Percentiles rank a stretch among this genome's conserved stretches.
Conservation (phyloP, 2,888 invertebrate genomes). For the Synanthedon vespiformis region DNA sequence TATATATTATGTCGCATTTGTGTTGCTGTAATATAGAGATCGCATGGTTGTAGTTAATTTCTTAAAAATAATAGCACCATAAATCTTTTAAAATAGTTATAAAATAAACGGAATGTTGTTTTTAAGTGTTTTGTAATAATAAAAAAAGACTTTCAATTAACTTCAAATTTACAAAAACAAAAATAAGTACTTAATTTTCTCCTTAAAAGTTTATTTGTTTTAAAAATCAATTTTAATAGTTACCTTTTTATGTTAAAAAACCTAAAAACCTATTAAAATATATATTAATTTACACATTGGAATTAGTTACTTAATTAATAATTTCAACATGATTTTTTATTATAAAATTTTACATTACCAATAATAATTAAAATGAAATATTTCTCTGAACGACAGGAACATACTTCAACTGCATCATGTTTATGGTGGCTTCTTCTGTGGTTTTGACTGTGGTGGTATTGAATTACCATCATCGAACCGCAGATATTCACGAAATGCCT, state of each 20-base stretch:
- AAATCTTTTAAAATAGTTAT: too few relatives aligned
- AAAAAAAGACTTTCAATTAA: too few relatives aligned
- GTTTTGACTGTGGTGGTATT: constrained; percentile 96
- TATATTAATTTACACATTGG: not conserved
- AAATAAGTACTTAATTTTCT: constrained; percentile 36
- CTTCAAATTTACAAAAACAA: not conserved
- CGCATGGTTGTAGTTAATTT: too few relatives aligned
- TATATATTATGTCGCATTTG: too few relatives aligned
- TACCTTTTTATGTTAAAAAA: not conserved
- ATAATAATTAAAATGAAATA: too few relatives aligned
- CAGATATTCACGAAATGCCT: constrained; percentile 97
- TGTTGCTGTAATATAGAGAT: too few relatives aligned
- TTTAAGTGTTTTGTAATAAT: too few relatives aligned
- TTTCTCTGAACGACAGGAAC: constrained; percentile 77
- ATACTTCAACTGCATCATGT: constrained; percentile 99
- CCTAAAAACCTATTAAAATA: not conserved
- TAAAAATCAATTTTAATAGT: not conserved
- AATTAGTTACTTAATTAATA: not conserved
- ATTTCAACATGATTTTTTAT: not conserved
- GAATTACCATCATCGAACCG: constrained; percentile 97
- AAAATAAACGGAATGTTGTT: too few relatives aligned
- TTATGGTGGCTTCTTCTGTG: constrained; percentile 98
- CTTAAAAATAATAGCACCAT: too few relatives aligned
- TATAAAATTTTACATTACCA: not conserved
- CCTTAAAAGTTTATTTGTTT: constrained; percentile 17